Evolutionary conservation across 2,888 invertebrate genomes (phyloP).

Genomic region (Drosophila melanosoma): DNA sequence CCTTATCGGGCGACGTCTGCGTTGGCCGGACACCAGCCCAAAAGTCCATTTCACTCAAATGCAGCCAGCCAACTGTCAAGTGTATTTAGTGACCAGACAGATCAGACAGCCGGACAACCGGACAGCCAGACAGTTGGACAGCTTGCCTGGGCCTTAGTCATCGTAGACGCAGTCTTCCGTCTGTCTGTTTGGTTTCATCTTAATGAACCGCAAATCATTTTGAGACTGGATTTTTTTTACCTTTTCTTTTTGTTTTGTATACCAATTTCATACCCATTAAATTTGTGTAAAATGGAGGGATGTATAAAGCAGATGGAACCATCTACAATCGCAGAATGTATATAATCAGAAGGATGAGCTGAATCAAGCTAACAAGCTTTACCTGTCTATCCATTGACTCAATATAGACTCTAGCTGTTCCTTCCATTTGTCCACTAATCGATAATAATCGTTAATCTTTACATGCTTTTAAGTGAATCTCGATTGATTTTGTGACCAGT

Average conservation of each 20-base stretch:
- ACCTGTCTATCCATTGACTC: not conserved
- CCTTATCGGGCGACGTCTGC: slow-evolving; percentile 50
- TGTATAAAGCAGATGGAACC: not conserved
- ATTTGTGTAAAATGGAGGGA: not conserved
- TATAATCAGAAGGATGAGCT: not conserved
- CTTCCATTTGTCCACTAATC: not conserved
- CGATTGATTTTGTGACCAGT: not conserved
- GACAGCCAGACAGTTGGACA: not conserved
- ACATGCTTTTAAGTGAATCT: not conserved
- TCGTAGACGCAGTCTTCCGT: slow-evolving; percentile 37
- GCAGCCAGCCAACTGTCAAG: slow-evolving; percentile 60
- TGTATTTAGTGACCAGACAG: slow-evolving; percentile 43
- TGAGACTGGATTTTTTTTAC: slow-evolving; percentile 53
- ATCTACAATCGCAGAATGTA: not conserved
- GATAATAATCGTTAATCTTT: not conserved
- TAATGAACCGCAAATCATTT: slow-evolving; percentile 83
- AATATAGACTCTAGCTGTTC: not conserved
- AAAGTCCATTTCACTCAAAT: slow-evolving; percentile 51
- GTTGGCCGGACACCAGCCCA: slow-evolving; percentile 55
- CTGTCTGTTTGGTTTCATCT: slow-evolving; percentile 60
- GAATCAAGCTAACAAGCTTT: not conserved
- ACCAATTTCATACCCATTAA: slow-evolving; percentile 1
- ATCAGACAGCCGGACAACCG: not conserved
- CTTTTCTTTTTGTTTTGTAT: slow-evolving; percentile 43
- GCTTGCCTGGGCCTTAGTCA: slow-evolving; percentile 63